These are phyloP conservation scores for Dioctria linearis DNA, from an alignment of 2,888 invertebrate species.

Conservation along the genomic window DNA sequence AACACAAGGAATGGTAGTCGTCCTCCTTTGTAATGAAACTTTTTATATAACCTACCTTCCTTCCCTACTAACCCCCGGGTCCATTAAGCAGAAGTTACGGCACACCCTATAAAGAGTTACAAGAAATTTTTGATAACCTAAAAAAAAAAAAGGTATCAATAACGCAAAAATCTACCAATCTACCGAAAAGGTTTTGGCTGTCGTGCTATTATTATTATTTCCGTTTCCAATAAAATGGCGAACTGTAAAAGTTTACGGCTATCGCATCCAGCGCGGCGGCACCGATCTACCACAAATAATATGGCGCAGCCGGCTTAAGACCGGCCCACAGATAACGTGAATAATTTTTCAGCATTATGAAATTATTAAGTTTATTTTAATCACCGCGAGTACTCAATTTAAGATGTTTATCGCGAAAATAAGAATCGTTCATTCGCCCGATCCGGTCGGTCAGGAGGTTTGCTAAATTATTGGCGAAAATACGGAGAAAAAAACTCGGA, in stretches of 20 bases:
- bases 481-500: not conserved
- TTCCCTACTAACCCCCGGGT: too few species aligned
- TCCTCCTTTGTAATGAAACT: too few species aligned
- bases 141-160: not conserved
- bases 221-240: conserved; percentile 50
- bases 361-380: conserved; percentile 50
- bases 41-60: too few species aligned
- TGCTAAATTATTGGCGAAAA: not conserved
- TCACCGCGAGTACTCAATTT: conserved; percentile 44
- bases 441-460: not conserved
- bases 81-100: too few species aligned
- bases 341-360: conserved; percentile 37
- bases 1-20: too few species aligned
- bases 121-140: too few species aligned
- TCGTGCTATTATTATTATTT: conserved; percentile 36
- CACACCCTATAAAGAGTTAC: too few species aligned
- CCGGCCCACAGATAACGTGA: conserved; percentile 31
- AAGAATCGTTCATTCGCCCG: not conserved
- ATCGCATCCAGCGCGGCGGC: not conserved
- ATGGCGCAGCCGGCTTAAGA: conserved; percentile 9
- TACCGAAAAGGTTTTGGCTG: not conserved
- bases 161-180: not conserved
- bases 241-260: conserved; percentile 35
- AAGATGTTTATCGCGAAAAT: conserved; percentile 21
- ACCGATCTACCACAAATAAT: conserved; percentile 13